Evolutionary conservation across 1,140 invertebrate species (phyloP).

Genomic region (Cherax destructor): DNA sequence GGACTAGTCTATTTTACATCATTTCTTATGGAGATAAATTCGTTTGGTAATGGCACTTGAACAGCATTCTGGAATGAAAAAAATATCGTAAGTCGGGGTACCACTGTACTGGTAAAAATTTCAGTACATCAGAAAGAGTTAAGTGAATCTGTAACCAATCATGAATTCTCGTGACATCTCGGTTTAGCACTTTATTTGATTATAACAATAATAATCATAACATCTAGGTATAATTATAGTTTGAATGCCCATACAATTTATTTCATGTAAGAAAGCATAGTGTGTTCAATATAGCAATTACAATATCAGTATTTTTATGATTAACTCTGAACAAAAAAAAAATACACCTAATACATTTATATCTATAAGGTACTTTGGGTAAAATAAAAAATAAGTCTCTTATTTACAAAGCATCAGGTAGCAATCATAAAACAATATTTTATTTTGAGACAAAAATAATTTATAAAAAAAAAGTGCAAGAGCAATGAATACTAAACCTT

Average conservation of each 20-base stretch:
- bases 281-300: not conserved
- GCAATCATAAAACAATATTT: not conserved
- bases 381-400: constrained; percentile 18
- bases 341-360: not conserved
- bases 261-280: not conserved
- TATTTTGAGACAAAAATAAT: not conserved
- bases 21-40: no score
- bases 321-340: not conserved
- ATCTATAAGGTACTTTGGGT: not conserved
- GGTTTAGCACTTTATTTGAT: no score
- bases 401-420: constrained; percentile 7
- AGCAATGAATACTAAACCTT: no score
- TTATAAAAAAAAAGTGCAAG: not conserved
- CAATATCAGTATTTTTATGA: not conserved
- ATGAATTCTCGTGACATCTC: no score
- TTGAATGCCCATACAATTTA: not conserved
- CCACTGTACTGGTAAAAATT: no score
- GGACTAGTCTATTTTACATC: no score
- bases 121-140: no score
- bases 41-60: no score
- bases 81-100: no score
- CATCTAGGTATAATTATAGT: not conserved
- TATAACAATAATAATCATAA: not conserved
- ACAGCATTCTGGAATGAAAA: no score
- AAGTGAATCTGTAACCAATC: no score